These are phyloP conservation scores for Hyperoodon ampullatus DNA, from an alignment of 2,113 vertebrate species.

Conservation along the genomic window DNA sequence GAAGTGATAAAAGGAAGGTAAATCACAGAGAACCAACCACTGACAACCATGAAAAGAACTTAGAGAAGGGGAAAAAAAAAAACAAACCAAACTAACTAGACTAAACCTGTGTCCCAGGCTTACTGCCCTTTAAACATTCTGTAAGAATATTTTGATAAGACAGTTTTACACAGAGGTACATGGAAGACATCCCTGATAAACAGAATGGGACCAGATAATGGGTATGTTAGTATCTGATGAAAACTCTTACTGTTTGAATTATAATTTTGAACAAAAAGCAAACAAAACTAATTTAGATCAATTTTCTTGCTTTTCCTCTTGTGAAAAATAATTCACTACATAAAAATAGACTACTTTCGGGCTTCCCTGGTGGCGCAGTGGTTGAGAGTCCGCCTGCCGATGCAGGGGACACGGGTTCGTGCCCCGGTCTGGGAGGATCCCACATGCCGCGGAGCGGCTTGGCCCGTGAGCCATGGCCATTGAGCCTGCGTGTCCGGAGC, in stretches of 20 bases:
- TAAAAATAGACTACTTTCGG: not conserved
- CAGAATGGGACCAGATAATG: not conserved
- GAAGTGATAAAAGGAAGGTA: slow-evolving; percentile 41
- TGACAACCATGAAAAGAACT: not conserved
- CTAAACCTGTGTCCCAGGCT: not conserved
- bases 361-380: too few relatives aligned
- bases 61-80: not conserved
- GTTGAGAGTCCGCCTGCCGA: too few relatives aligned
- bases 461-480: too few relatives aligned
- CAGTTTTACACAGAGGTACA: not conserved
- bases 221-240: not conserved
- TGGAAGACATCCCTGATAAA: slow-evolving; percentile 25
- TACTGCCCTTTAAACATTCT: slow-evolving; percentile 37
- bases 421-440: too few relatives aligned
- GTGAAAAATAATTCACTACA: slow-evolving; percentile 47
- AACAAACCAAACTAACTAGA: not conserved
- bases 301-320: slow-evolving; percentile 43
- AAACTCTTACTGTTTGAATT: not conserved
- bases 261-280: slow-evolving; percentile 22
- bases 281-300: slow-evolving; percentile 58
- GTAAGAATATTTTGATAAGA: slow-evolving; percentile 48
- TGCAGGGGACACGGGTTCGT: too few relatives aligned
- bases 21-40: slow-evolving; percentile 19
- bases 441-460: too few relatives aligned
- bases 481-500: too few relatives aligned